phyloP scores from a whole-genome alignment of 1,140 invertebrate species.

The Cydia strobilella region DNA sequence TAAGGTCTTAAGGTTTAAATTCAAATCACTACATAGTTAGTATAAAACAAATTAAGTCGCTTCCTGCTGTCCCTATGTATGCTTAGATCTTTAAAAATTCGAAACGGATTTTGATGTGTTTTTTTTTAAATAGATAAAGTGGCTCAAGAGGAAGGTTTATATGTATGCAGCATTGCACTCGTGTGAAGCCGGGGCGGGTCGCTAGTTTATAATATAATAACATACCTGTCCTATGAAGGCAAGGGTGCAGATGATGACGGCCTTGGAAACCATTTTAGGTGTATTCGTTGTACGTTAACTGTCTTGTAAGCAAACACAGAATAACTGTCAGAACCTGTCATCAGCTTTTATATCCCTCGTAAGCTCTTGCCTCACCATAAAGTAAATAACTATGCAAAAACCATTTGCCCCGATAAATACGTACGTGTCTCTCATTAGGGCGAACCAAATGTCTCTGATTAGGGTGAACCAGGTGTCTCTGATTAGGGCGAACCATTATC shows the following conservation, averaged over 20 bases:
- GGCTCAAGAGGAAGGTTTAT: no score
- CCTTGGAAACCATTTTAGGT: background rate
- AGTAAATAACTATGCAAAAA: background rate
- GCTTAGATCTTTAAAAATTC: no score
- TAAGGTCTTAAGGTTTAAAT: no score
- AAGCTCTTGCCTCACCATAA: background rate
- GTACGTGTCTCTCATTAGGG: background rate
- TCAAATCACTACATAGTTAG: no score
- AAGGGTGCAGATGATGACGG: background rate
- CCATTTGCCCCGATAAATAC: background rate
- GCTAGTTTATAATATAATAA: no score
- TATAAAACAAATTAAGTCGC: no score
- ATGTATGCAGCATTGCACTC: no score
- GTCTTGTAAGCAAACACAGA: background rate
- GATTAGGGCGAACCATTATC: background rate
- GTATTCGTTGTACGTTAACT: background rate
- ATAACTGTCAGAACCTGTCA: background rate
- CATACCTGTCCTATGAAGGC: conserved; percentile 14
- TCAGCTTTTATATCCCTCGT: conserved; percentile 1
- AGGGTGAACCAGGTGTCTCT: background rate
- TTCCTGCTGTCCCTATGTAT: no score
- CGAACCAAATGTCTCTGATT: background rate
- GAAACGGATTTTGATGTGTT: no score
- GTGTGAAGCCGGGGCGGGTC: no score
- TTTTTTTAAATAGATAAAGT: no score